These are phyloP conservation scores for Chrysolina haemoptera DNA, from an alignment of 2,888 invertebrate species.

Conservation along the genomic window DNA sequence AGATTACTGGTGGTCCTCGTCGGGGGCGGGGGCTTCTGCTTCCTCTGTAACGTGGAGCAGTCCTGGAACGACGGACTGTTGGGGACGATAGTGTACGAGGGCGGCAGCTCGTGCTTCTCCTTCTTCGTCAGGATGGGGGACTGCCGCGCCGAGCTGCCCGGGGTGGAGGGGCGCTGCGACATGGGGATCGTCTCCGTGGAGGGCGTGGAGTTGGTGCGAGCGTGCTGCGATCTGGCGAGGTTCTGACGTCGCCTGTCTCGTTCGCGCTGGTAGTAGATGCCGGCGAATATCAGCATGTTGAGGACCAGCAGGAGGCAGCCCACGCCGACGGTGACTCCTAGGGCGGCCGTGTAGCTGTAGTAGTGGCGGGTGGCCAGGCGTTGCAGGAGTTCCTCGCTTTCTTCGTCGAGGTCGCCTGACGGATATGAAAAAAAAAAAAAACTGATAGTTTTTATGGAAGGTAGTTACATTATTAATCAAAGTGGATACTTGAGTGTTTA, in stretches of 20 bases:
- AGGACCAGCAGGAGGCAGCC: constrained; percentile 81
- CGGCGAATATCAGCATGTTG: constrained; percentile 84
- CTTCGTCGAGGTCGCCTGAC: constrained; percentile 66
- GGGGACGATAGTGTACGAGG: constrained; percentile 71
- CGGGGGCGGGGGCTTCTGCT: constrained; percentile 67
- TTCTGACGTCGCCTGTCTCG: constrained; percentile 69
- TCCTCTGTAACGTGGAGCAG: constrained; percentile 51
- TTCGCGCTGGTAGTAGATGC: constrained; percentile 82
- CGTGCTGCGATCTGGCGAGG: constrained; percentile 47
- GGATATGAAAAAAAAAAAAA: constrained; percentile 2
- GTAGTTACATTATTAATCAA: not conserved
- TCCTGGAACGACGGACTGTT: constrained; percentile 65
- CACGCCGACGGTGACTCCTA: constrained; percentile 84
- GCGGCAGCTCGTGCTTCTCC: constrained; percentile 69
- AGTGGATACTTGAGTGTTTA: no score
- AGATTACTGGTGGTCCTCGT: constrained; percentile 67
- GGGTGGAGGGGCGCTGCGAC: constrained; percentile 68
- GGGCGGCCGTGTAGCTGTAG: constrained; percentile 82
- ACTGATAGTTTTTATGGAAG: not conserved
- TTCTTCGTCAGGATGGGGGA: constrained; percentile 63
- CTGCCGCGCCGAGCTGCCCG: constrained; percentile 66
- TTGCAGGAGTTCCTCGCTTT: constrained; percentile 72
- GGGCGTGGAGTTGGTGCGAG: constrained; percentile 63
- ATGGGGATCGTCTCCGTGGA: constrained; percentile 68
- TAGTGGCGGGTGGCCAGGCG: constrained; percentile 73